phyloP scores from a whole-genome alignment of 53 echinoderm and acorn worm genomes.

The Antedon mediterranea region DNA sequence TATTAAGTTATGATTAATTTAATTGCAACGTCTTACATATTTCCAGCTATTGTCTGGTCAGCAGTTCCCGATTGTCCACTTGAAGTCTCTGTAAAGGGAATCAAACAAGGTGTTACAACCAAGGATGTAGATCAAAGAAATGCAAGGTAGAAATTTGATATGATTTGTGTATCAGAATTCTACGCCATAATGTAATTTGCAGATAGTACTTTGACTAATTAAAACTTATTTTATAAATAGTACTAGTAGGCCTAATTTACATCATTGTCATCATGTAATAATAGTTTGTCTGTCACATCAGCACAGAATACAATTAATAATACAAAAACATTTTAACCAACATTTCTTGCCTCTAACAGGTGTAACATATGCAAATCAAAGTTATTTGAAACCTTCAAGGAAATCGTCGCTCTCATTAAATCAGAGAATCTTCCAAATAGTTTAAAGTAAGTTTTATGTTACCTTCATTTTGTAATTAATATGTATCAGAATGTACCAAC shows the following conservation, averaged over 20 bases:
- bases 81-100: slow-evolving; percentile 81
- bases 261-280: too few relatives aligned
- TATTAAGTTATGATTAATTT: too few relatives aligned
- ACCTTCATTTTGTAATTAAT: background rate
- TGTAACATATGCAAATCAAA: slow-evolving; percentile 37
- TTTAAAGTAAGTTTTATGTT: slow-evolving; percentile 24
- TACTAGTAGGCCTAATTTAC: too few relatives aligned
- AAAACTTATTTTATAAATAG: too few relatives aligned
- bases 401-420: slow-evolving; percentile 19
- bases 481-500: too few relatives aligned
- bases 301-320: too few relatives aligned
- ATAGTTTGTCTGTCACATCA: too few relatives aligned
- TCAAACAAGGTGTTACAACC: slow-evolving; percentile 50
- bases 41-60: slow-evolving; percentile 65
- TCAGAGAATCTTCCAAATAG: slow-evolving; percentile 12
- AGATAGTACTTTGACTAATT: background rate
- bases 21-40: background rate
- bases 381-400: slow-evolving; percentile 34
- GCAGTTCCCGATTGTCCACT: slow-evolving; percentile 19
- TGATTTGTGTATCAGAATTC: background rate
- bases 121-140: slow-evolving; percentile 55
- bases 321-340: too few relatives aligned
- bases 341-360: slow-evolving; percentile 7
- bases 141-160: slow-evolving; percentile 67
- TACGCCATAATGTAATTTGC: background rate